A percentile compares a stretch with the other conserved stretches of the same genome.
These are phyloP conservation scores for Caranx ignobilis DNA, from an alignment of 2,113 vertebrate genomes.

Conservation along the genomic window DNA sequence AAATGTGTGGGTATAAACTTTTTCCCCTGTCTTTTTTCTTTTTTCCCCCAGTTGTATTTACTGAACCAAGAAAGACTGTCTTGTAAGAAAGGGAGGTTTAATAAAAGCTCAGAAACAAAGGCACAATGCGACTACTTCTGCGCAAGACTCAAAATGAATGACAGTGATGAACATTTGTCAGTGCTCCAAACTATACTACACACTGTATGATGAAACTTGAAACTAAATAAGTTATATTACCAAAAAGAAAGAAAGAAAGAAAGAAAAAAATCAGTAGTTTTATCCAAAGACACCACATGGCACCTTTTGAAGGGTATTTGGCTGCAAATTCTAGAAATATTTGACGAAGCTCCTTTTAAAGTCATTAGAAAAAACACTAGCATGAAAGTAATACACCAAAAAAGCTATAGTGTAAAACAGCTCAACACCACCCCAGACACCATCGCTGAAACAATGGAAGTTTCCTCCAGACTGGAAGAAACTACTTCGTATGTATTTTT, in stretches of 20 bases:
- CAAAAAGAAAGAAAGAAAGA: not conserved
- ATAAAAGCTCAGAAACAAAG: not conserved
- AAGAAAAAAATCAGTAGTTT: not conserved
- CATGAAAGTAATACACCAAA: too few species aligned
- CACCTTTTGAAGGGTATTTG: too few species aligned
- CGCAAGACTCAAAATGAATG: conserved; percentile 9
- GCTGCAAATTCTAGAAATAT: too few species aligned
- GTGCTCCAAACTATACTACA: not conserved
- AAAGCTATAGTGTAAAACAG: too few species aligned
- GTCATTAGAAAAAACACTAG: too few species aligned
- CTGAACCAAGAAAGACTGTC: not conserved
- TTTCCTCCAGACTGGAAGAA: too few species aligned
- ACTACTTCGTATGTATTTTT: too few species aligned
- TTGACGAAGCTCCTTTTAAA: too few species aligned
- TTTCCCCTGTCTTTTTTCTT: conserved; percentile 1
- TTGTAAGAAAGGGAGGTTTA: not conserved
- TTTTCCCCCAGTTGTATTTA: conserved; percentile 8
- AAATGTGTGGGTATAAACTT: conserved; percentile 1
- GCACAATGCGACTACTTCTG: not conserved
- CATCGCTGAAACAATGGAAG: too few species aligned
- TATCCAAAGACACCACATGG: too few species aligned
- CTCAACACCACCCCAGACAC: too few species aligned
- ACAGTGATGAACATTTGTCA: not conserved
- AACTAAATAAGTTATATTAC: not conserved
- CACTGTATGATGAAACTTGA: not conserved